Conservation (phyloP, 1,140 invertebrate genomes). For the Drosophila ananassae region DNA sequence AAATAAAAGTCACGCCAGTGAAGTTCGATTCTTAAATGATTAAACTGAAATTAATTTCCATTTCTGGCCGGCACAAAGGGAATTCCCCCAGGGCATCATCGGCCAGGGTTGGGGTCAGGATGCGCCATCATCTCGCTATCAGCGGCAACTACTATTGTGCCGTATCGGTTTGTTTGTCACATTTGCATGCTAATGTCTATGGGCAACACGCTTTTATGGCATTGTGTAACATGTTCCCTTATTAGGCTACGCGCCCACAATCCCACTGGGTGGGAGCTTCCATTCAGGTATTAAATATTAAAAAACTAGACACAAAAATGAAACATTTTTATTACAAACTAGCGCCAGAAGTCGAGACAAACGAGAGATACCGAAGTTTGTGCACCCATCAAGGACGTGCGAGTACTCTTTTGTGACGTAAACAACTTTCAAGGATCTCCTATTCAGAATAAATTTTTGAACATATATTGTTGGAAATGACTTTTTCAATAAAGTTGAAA, state of each 20-base stretch:
- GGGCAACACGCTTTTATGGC: slow-evolving; percentile 66
- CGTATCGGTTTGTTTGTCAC: slow-evolving; percentile 63
- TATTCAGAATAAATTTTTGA: no score
- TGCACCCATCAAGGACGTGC: background rate
- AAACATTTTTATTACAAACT: slow-evolving; percentile 77
- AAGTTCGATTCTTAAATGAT: slow-evolving; percentile 79
- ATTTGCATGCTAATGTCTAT: slow-evolving; percentile 80
- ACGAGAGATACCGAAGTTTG: background rate
- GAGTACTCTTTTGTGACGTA: background rate
- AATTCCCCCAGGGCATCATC: background rate
- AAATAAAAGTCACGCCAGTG: slow-evolving; percentile 68
- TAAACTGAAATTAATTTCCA: slow-evolving; percentile 79
- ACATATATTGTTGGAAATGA: background rate
- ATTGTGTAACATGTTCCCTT: slow-evolving; percentile 40
- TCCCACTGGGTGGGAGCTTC: slow-evolving; percentile 28
- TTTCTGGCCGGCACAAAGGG: slow-evolving; percentile 25
- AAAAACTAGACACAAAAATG: slow-evolving; percentile 79
- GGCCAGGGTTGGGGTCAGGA: background rate
- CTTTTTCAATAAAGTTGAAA: background rate
- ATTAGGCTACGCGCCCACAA: slow-evolving; percentile 13
- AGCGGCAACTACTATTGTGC: background rate
- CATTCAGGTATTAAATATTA: slow-evolving; percentile 75
- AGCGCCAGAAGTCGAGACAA: slow-evolving; percentile 42
- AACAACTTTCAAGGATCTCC: no score
- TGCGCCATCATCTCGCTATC: slow-evolving; percentile 8